Percentiles rank a stretch among this genome's conserved stretches.
These are phyloP conservation scores for Carassius auratus DNA, from an alignment of 2,113 vertebrate genomes.

Conservation along the genomic window DNA sequence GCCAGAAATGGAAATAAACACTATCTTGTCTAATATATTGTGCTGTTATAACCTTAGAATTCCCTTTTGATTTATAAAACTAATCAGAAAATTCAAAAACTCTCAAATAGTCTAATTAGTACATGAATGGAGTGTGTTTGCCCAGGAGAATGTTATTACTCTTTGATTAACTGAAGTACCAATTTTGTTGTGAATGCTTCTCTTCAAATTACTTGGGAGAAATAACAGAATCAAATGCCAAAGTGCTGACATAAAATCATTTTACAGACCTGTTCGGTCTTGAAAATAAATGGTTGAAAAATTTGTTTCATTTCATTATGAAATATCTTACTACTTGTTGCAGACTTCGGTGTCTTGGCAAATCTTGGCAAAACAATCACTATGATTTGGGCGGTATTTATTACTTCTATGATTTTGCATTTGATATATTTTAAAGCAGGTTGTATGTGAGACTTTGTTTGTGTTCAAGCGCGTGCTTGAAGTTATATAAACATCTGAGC, in stretches of 20 bases:
- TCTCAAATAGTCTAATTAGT: background rate
- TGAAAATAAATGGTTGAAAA: background rate
- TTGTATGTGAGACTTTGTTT: background rate
- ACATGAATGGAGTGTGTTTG: background rate
- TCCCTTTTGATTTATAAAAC: background rate
- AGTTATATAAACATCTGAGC: constrained; percentile 9
- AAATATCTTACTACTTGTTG: too few relatives aligned
- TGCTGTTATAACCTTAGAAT: background rate
- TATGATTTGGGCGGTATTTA: background rate
- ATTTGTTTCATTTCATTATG: too few relatives aligned
- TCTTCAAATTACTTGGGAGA: background rate
- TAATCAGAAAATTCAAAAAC: background rate
- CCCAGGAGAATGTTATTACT: background rate
- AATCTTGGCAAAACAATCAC: too few relatives aligned
- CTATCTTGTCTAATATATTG: background rate
- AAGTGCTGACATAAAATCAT: background rate
- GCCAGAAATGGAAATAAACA: background rate
- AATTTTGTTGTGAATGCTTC: background rate
- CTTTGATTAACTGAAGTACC: background rate
- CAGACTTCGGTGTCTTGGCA: background rate
- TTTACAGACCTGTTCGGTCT: background rate
- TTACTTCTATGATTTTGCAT: background rate
- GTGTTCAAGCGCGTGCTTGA: constrained; percentile 55
- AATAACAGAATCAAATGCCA: background rate
- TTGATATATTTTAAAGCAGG: background rate